Conservation (phyloP, 2,888 invertebrate genomes). For the Trichopria drosophilae region DNA sequence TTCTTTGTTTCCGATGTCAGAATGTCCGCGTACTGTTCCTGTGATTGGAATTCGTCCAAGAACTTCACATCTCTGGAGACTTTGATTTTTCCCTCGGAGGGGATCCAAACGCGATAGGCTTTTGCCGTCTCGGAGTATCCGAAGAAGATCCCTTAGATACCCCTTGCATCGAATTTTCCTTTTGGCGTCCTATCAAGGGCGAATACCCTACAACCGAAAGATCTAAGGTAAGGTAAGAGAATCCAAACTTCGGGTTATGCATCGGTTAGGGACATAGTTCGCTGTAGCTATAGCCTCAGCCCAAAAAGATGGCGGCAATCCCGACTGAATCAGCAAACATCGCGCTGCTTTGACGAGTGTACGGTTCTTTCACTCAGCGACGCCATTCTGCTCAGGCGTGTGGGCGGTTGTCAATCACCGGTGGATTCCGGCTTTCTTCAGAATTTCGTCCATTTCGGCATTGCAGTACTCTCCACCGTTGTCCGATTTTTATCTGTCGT, state of each 20-base stretch:
- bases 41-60: constrained; percentile 6
- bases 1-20: background rate
- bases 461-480: constrained; percentile 26
- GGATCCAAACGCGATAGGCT: constrained; percentile 30
- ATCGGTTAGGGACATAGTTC: constrained; percentile 18
- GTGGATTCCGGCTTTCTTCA: constrained; percentile 30
- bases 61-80: constrained; percentile 30
- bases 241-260: constrained; percentile 17
- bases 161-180: constrained; percentile 29
- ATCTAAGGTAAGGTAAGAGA: constrained; percentile 25
- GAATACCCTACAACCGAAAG: constrained; percentile 36
- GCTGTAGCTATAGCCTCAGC: constrained; percentile 22
- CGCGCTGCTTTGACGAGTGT: constrained; percentile 43
- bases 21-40: constrained; percentile 1
- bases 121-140: constrained; percentile 32
- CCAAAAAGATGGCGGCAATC: constrained; percentile 32
- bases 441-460: constrained; percentile 7
- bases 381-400: constrained; percentile 44
- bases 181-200: constrained; percentile 23
- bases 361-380: constrained; percentile 42
- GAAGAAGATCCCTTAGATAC: constrained; percentile 25
- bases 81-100: constrained; percentile 10
- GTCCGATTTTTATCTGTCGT: constrained; percentile 28
- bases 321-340: constrained; percentile 38
- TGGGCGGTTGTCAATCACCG: constrained; percentile 36